Base-by-base conservation (phyloP, 2,888 invertebrate species). In the Emmelina monodactyla region DNA sequence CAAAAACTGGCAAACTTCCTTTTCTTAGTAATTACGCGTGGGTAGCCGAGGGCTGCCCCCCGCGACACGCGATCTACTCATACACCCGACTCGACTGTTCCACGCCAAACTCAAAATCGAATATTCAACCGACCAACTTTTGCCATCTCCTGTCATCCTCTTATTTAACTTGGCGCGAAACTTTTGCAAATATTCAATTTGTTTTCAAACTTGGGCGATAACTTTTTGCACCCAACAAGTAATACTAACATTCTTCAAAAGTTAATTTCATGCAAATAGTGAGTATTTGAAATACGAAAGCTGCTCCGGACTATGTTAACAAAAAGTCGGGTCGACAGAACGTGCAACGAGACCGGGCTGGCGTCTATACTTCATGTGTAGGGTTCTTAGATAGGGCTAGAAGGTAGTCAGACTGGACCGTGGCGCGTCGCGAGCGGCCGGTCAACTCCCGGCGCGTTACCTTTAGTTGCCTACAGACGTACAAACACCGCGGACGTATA, bases 21-120 rank as follows among this genome's bases (percentile, higher is more conserved):
- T 61, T 56, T 43, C 54, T 55, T 53, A 43, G 60, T 63, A 76
- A 75, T 75, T 76, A 75, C 69, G 68, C 62, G 66, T 65, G 66
- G 54, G 60, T 33, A 36, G 48, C 51, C 50, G 46, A 44, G 51
- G 50, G 55, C 56, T 57, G 58, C 57, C 62, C 62, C 63, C 52
- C 44, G 45, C 45, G 49, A 47, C 75, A 76, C 73, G 76, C 76
- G 61, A 76, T 65, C 47, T 47, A 51, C 53, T 47, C 51, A 58
- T 66, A 62, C 48, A 50, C 51, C 49, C 10, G 16, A 16, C 11
- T 42, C 28, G 31, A 22, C 14, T 7, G 7, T 28, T n/a, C 15
- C 16, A 34, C 30, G 33, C 25, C 28, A 16, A 51, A 53, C 41
- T 50, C 42, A 34, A 48, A 55, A 51, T 53, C 42, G 45, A 55